A percentile compares a stretch with the other conserved stretches of the same genome.
Evolutionary conservation across 2,888 invertebrate genomes (phyloP).

Genomic region (Dorcus hopei): DNA sequence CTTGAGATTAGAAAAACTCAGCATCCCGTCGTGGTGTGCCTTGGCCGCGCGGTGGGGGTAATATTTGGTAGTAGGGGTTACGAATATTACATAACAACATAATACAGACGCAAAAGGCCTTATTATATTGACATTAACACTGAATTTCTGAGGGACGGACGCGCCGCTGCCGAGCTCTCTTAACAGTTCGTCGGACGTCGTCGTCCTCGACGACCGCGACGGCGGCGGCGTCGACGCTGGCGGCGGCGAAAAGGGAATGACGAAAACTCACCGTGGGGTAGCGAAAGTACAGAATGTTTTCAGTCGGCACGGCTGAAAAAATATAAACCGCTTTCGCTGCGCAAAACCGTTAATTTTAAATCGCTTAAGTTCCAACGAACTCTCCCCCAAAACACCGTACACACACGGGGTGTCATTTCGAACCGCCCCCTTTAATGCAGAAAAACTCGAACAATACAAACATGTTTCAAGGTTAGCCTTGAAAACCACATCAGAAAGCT

Average conservation of each 20-base stretch:
- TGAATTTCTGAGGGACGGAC: conserved; percentile 19
- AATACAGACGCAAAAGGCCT: conserved; percentile 26
- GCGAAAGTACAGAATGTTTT: no score
- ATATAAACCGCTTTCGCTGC: no score
- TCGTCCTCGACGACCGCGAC: conserved; percentile 1
- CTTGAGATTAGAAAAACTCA: conserved; percentile 48
- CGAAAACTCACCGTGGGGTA: background rate
- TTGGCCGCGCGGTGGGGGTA: conserved; percentile 33
- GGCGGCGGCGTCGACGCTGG: background rate
- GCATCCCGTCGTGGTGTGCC: conserved; percentile 40
- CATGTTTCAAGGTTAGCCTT: no score
- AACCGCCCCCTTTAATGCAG: no score
- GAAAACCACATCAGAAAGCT: no score
- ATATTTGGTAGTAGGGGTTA: conserved; percentile 26
- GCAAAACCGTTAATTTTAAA: no score
- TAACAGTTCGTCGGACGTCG: background rate
- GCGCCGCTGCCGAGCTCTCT: conserved; percentile 7
- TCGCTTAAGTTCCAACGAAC: no score
- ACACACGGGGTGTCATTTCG: no score
- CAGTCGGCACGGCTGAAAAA: no score
- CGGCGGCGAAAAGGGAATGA: background rate
- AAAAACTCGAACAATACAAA: no score
- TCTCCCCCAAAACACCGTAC: no score
- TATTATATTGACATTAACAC: conserved; percentile 2
- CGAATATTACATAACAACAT: conserved; percentile 41